Percentiles rank a stretch among this genome's conserved stretches.
phyloP scores from a whole-genome alignment of 2,888 invertebrate species.

The Drosophila neoperkinsi region DNA sequence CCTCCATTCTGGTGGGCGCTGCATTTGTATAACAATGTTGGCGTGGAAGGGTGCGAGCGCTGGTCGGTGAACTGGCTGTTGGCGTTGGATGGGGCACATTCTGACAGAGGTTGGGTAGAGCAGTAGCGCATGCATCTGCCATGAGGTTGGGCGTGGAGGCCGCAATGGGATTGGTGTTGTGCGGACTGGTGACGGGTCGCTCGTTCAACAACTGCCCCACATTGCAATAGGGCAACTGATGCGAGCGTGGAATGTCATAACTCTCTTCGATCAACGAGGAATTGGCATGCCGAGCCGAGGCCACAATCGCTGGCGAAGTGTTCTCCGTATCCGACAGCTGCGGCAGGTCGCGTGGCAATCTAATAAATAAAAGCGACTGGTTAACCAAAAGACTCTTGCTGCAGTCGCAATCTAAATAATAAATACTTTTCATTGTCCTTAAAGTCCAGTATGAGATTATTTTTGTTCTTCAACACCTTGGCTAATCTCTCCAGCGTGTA shows the following conservation, averaged over 20 bases:
- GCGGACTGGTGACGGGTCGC: slow-evolving; percentile 74
- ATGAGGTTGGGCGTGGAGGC: slow-evolving; percentile 84
- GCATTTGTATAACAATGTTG: slow-evolving; percentile 87
- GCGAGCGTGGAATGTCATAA: slow-evolving; percentile 90
- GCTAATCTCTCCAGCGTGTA: slow-evolving; percentile 70
- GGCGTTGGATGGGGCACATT: slow-evolving; percentile 17
- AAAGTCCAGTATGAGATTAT: slow-evolving; percentile 81
- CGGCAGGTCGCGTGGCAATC: slow-evolving; percentile 81
- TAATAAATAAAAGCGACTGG: slow-evolving; percentile 25
- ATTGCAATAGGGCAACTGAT: slow-evolving; percentile 86
- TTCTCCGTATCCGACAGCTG: slow-evolving; percentile 85
- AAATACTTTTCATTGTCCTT: slow-evolving; percentile 85
- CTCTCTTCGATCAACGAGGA: slow-evolving; percentile 86
- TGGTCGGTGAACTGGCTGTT: slow-evolving; percentile 54
- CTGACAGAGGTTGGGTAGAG: slow-evolving; percentile 12
- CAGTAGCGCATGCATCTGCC: slow-evolving; percentile 56
- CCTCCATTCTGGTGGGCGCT: slow-evolving; percentile 85
- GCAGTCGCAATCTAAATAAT: background rate
- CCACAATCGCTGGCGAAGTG: slow-evolving; percentile 85
- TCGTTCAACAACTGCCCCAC: slow-evolving; percentile 81
- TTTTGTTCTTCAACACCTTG: slow-evolving; percentile 88
- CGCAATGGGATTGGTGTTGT: slow-evolving; percentile 80
- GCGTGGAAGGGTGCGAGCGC: slow-evolving; percentile 78
- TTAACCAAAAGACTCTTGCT: background rate
- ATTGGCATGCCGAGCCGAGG: slow-evolving; percentile 79